phyloP scores from a whole-genome alignment of 2,113 vertebrate genomes.

The Fulica atra region DNA sequence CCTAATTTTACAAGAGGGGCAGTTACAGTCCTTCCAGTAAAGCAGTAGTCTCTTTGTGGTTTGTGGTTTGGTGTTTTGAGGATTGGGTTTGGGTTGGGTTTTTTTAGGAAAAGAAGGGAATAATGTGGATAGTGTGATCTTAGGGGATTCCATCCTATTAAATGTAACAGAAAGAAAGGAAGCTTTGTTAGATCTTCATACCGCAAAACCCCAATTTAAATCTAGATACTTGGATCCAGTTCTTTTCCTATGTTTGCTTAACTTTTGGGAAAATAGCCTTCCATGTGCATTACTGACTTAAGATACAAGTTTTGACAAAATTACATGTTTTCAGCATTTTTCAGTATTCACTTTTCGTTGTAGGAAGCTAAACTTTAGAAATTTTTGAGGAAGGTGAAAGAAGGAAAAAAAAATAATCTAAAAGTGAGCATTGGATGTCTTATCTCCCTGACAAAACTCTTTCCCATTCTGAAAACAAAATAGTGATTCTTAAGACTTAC shows the following conservation, averaged over 20 bases:
- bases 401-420: not conserved
- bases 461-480: not conserved
- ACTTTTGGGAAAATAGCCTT: not conserved
- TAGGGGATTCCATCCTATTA: not conserved
- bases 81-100: too few relatives aligned
- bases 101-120: not conserved
- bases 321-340: not conserved
- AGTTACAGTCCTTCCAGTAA: not conserved
- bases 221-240: not conserved
- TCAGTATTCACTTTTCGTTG: not conserved
- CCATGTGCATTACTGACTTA: not conserved
- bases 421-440: not conserved
- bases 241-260: not conserved
- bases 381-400: not conserved
- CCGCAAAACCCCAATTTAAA: not conserved
- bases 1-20: not conserved
- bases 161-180: not conserved
- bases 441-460: not conserved
- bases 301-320: not conserved
- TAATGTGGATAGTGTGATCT: not conserved
- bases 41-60: not conserved
- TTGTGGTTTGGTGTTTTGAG: too few relatives aligned
- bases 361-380: not conserved
- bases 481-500: not conserved
- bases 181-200: not conserved